Evolutionary conservation across 1,140 invertebrate genomes (phyloP), one percentile per base, ranked within the genome.

Genomic region (Vollenhovia emeryi): DNA sequence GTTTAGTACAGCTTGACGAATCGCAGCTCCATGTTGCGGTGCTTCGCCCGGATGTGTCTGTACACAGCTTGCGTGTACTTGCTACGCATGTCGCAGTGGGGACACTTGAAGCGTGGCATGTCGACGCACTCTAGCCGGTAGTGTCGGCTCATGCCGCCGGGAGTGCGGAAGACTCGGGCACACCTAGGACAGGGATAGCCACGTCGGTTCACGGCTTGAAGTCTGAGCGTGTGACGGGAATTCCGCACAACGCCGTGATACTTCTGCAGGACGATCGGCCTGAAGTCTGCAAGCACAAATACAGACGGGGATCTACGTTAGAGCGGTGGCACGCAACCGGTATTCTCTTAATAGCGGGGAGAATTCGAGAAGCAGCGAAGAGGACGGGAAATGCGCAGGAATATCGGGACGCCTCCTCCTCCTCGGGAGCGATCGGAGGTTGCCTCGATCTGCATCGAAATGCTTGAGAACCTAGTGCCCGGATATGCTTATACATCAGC

Each of bases 211-310:
- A 60, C 21, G 33, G 76, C 40, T 64, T 90, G 88, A 50, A 69
- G 89, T 57, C 60, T 87, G 11, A 74, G 36, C 69, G 71, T 83
- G 60, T 86, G 84, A 40, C 84, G 74, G 33, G 84, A 68, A 57
- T 74, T 84, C 33, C 88, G 74, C 21, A 85, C 40, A 18, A 76
- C 50, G 45, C 68, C 55, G 66, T 89, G 83, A 50, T 76, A 87
- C 75, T 91, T 93, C 55, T 87, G 88, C 45, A 92, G 43, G 13
- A 91, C 52, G 48, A 92, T 76, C 52, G 87, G 91, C 27, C 85
- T 84, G 50, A 90, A 93, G 7, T 91, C 93, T 93, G 92, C 27
- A 93, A 93, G 36, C 92, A 93, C 45, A 92, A 89, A 85, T 89
- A 91, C 7, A 90, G 60, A 76, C 43, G 60, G 79, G 2, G 48